Conservation (phyloP, 2,797 vertebrate species). For the Onychomys arenicola region DNA sequence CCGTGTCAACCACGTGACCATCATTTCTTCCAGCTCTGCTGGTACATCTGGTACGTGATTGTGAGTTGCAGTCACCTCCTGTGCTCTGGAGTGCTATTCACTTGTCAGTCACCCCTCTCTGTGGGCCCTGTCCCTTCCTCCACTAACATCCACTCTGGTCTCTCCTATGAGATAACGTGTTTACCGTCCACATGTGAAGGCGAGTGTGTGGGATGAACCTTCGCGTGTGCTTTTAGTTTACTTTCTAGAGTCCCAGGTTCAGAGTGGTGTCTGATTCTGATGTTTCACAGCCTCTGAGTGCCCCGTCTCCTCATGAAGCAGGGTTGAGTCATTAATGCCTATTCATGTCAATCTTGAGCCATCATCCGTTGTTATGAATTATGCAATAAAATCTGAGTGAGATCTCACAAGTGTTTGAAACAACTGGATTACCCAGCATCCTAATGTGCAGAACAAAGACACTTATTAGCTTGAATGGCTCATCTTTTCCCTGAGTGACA, state of each 20-base stretch:
- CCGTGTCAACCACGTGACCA: not conserved
- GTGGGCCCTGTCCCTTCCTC: not conserved
- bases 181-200: not conserved
- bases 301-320: not conserved
- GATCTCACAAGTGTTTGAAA: not conserved
- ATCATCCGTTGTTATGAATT: constrained; percentile 26
- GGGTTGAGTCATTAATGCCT: not conserved
- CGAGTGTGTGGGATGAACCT: not conserved
- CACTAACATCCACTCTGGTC: not conserved
- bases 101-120: not conserved
- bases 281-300: not conserved
- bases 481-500: not conserved
- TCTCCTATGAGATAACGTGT: not conserved
- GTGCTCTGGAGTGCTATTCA: not conserved
- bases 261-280: not conserved
- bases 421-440: not conserved
- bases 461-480: not conserved
- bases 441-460: not conserved
- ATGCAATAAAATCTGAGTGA: constrained; percentile 2
- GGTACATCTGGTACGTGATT: not conserved
- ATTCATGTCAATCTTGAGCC: not conserved
- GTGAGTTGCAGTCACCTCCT: not conserved
- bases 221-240: not conserved
- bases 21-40: not conserved
- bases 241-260: not conserved